These are phyloP conservation scores for Thymelicus sylvestris DNA, from an alignment of 2,888 invertebrate species.

Conservation along the genomic window DNA sequence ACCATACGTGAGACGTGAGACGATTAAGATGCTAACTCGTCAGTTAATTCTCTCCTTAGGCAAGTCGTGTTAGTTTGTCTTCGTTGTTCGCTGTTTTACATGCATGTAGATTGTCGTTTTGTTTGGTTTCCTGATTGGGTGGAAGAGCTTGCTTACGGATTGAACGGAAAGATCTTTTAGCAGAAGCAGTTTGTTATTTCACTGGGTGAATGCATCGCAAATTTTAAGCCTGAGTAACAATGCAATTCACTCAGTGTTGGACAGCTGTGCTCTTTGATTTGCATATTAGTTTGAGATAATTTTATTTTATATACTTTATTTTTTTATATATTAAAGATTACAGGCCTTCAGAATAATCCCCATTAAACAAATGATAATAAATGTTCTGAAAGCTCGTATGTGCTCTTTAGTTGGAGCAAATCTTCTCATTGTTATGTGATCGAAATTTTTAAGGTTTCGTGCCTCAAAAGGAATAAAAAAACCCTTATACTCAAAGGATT, in stretches of 20 bases:
- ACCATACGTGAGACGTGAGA: slow-evolving; percentile 47
- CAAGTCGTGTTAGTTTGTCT: slow-evolving; percentile 39
- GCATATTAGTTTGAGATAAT: background rate
- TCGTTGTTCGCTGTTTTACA: slow-evolving; percentile 30
- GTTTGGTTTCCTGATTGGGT: slow-evolving; percentile 31
- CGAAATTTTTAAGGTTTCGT: no score
- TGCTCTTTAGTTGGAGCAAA: no score
- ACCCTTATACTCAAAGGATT: no score
- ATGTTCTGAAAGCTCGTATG: no score
- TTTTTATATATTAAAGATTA: no score
- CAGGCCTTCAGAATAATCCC: no score
- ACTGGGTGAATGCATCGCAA: background rate
- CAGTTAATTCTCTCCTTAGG: slow-evolving; percentile 49
- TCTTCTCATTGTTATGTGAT: no score
- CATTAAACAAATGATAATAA: no score
- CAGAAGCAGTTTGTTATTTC: background rate
- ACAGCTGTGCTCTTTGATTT: background rate
- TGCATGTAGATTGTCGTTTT: slow-evolving; percentile 28
- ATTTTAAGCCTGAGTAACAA: background rate
- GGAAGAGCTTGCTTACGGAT: slow-evolving; percentile 8
- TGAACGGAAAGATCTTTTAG: background rate
- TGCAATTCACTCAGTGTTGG: background rate
- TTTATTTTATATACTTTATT: no score
- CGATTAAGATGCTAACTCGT: slow-evolving; percentile 49
- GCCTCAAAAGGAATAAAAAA: no score